Base-by-base conservation (phyloP, 2,888 invertebrate species). In the Elmis aenea region DNA sequence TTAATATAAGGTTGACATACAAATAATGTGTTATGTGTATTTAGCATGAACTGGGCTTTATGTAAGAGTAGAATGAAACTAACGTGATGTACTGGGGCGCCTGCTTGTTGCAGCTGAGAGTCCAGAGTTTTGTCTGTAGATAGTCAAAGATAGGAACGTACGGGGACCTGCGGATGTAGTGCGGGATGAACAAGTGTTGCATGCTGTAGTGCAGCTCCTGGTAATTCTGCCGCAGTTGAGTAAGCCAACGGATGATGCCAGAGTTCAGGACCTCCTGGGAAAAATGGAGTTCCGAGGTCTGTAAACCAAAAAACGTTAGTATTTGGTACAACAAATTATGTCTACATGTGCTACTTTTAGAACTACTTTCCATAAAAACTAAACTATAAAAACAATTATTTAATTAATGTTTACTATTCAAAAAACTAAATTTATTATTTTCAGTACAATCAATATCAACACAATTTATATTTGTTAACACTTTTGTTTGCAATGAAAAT, bases 101-200 rank as follows among this genome's bases (percentile, higher is more conserved):
- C 71, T 63, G 73, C 62, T 60, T 63, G 64, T 58, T 64, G 64
- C 54, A 64, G 72, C 67, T 72, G 73, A 64, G 71, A 69, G 69
- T 73, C 72, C 73, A 70, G 69, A 70, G 79, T 77, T 76, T 85
- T 82, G 78, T 83, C 82, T 76, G 83, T 81, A 85, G 88, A 86
- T 89, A 90, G 90, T 91, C 90, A 91, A 84, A 91, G 90, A 81
- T 89, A 91, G 75, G 90, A 90, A 75, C 91, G 88, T 72, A 92
- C 92, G 71, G 92, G 92, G 73, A 94, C 90, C 84, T 95, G 94
- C 71, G 92, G 91, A 76, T 93, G 92, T 75, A 95, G 84, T 73
- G 92, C 94, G 69, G 94, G 94, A 73, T 94, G 94, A 67, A 94
- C 90, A 66, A 95, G 81, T 54, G 92, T 86, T 53, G 83, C 83